A percentile compares a stretch with the other conserved stretches of the same genome.
Conservation (phyloP, 1,140 invertebrate species). For the Drosophila pachea region DNA sequence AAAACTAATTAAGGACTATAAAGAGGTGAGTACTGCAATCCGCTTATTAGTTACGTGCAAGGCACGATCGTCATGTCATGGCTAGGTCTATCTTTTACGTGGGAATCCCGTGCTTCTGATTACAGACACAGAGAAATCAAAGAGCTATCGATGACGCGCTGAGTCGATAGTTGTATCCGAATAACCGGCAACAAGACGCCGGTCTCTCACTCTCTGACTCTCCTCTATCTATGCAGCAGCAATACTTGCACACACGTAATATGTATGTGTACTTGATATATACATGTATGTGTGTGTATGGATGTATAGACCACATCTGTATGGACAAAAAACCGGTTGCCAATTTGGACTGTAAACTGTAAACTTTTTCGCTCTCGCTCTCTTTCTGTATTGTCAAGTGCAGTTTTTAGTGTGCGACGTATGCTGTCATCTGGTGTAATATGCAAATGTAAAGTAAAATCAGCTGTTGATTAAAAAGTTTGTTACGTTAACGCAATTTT, state of each 20-base stretch:
- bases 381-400: neutral
- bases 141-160: conserved; percentile 30
- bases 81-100: neutral
- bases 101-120: neutral
- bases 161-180: conserved; percentile 7
- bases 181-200: conserved; percentile 28
- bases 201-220: conserved; percentile 22
- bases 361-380: neutral
- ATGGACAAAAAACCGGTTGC: conserved; percentile 5
- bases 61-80: conserved; percentile 11
- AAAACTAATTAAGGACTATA: conserved; percentile 70
- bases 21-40: conserved; percentile 58
- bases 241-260: neutral
- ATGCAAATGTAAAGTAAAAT: neutral
- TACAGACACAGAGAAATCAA: conserved; percentile 23
- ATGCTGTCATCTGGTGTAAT: neutral
- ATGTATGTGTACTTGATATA: neutral
- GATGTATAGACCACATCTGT: too few relatives aligned
- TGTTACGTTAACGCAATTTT: neutral
- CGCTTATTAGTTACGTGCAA: conserved; percentile 2
- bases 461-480: conserved; percentile 2
- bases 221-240: conserved; percentile 8
- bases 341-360: conserved; percentile 1
- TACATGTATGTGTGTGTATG: neutral
- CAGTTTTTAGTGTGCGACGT: neutral